Evolutionary conservation across 2,888 invertebrate species (phyloP).

Genomic region (Catocala nupta): DNA sequence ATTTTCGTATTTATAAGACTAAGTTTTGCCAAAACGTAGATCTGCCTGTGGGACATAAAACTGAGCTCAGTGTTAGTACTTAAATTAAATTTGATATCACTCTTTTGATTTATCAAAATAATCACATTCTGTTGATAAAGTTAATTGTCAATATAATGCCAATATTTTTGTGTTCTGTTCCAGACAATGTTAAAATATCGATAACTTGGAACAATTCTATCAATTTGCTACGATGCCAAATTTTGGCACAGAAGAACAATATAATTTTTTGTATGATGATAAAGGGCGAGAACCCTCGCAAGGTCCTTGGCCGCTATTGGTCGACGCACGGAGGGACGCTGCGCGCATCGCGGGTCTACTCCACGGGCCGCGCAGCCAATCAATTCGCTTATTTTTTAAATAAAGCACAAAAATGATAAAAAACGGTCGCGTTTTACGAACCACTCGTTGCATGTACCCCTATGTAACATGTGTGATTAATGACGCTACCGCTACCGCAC

Average conservation of each 20-base stretch:
- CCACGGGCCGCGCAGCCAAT: constrained; percentile 80
- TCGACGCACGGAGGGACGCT: constrained; percentile 63
- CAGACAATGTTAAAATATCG: neutral
- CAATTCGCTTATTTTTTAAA: constrained; percentile 86
- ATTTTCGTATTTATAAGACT: no score
- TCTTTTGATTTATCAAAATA: no score
- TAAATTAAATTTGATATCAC: no score
- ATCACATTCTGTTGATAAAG: no score
- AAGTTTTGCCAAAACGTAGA: no score
- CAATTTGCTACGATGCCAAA: constrained; percentile 44
- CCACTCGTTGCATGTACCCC: constrained; percentile 58
- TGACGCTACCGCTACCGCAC: constrained; percentile 21
- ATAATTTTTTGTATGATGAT: constrained; percentile 56
- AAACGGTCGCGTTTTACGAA: constrained; percentile 70
- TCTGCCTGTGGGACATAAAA: no score
- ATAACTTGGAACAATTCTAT: constrained; percentile 29
- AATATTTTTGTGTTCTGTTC: no score
- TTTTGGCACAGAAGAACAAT: constrained; percentile 42
- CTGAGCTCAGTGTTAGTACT: no score
- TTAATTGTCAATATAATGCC: no score
- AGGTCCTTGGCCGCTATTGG: constrained; percentile 70
- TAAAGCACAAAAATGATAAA: constrained; percentile 83
- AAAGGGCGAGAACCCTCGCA: constrained; percentile 81
- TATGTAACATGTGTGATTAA: constrained; percentile 60
- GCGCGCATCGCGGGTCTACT: constrained; percentile 63